Evolutionary conservation across 2,888 invertebrate genomes (phyloP).

Genomic region (Lissonota sp.): DNA sequence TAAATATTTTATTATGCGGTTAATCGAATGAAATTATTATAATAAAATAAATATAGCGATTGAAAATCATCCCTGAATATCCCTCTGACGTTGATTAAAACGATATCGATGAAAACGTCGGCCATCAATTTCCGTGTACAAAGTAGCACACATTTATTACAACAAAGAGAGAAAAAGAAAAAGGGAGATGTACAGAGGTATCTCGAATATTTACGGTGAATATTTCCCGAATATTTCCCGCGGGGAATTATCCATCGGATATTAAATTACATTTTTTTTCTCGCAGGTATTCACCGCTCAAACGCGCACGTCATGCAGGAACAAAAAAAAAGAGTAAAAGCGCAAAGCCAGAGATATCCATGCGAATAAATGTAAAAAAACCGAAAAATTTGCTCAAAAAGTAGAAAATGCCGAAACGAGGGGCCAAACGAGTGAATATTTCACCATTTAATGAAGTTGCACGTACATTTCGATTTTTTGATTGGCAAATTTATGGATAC

Average conservation of each 20-base stretch:
- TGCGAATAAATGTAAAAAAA: slow-evolving; percentile 2
- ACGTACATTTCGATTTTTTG: slow-evolving; percentile 48
- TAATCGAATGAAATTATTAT: too few relatives aligned
- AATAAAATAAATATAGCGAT: too few relatives aligned
- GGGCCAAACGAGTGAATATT: slow-evolving; percentile 29
- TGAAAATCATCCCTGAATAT: too few relatives aligned
- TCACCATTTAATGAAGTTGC: slow-evolving; percentile 46
- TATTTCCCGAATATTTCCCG: background rate
- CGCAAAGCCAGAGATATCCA: background rate
- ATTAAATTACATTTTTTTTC: background rate
- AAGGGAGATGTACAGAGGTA: too few relatives aligned
- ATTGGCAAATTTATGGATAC: slow-evolving; percentile 62
- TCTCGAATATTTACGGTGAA: background rate
- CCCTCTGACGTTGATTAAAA: too few relatives aligned
- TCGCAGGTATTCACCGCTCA: background rate
- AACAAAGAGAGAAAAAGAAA: too few relatives aligned
- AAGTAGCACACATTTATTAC: too few relatives aligned
- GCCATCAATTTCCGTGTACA: too few relatives aligned
- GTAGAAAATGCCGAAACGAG: slow-evolving; percentile 11
- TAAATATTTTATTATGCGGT: too few relatives aligned
- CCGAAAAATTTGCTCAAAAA: background rate
- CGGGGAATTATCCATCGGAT: background rate
- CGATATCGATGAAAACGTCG: too few relatives aligned
- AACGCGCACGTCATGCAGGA: background rate
- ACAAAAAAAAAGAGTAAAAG: background rate